A percentile compares a stretch with the other conserved stretches of the same genome.
Evolutionary conservation across 2,113 vertebrate genomes (phyloP).

Genomic region (Seriola aureovittata): DNA sequence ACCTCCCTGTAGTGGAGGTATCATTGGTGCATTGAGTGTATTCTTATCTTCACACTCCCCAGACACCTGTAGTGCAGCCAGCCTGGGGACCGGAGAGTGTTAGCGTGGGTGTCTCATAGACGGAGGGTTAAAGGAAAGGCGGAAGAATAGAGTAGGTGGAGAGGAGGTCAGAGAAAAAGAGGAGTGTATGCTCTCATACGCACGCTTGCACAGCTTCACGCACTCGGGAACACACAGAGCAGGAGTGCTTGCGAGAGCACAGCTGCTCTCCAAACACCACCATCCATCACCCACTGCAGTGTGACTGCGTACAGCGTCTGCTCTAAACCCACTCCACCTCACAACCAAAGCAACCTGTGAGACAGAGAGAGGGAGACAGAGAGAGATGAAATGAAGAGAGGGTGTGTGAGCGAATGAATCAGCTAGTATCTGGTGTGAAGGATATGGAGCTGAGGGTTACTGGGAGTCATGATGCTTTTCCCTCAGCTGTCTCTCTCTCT

Average conservation of each 20-base stretch:
- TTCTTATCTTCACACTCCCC: slow-evolving; percentile 10
- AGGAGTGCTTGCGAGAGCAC: slow-evolving; percentile 43
- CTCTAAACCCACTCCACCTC: slow-evolving; percentile 42
- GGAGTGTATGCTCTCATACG: slow-evolving; percentile 12
- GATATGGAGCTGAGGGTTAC: slow-evolving; percentile 37
- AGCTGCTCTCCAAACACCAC: slow-evolving; percentile 67
- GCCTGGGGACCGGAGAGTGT: slow-evolving; percentile 1
- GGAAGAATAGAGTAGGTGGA: slow-evolving; percentile 41
- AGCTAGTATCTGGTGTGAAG: slow-evolving; percentile 23
- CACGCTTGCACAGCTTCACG: slow-evolving; percentile 4
- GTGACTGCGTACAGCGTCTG: slow-evolving; percentile 40
- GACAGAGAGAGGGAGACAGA: not conserved
- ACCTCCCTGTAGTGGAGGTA: slow-evolving; percentile 14
- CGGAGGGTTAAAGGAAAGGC: slow-evolving; percentile 53
- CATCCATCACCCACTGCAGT: slow-evolving; percentile 74
- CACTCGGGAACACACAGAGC: slow-evolving; percentile 15
- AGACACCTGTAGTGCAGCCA: not conserved
- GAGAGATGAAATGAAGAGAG: slow-evolving; percentile 35
- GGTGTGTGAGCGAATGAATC: slow-evolving; percentile 31
- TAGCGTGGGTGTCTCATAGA: slow-evolving; percentile 42
- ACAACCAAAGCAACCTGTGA: slow-evolving; percentile 37
- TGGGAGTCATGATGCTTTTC: slow-evolving; percentile 22
- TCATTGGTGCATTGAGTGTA: slow-evolving; percentile 6
- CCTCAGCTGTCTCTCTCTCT: not conserved
- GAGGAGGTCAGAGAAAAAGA: slow-evolving; percentile 48